Base-by-base conservation (phyloP, 2,113 vertebrate genomes). In the Platycercus adscitus region DNA sequence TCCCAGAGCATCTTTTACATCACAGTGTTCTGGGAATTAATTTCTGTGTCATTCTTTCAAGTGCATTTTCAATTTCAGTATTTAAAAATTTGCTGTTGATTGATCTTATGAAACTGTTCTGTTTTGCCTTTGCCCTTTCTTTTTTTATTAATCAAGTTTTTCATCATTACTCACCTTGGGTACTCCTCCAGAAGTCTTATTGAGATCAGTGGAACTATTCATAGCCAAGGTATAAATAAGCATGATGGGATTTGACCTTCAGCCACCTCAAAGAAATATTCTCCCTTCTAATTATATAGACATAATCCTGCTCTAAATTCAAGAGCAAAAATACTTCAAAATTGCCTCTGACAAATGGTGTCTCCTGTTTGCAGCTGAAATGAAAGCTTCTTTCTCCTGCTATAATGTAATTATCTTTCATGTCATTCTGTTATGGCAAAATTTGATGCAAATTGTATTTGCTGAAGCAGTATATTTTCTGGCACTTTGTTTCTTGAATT, bases 161-260 rank as follows among this genome's bases (percentile, higher is more conserved):
- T 78, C 35, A 72, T 88, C 58, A 65, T 87, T 84, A 61, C 39
- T 94, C 70, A 94, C 86, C 86, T 93, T 78, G 77, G 11, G 5
- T 89, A 53, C 35, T 75, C 52, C 65, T 79, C 58, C 39, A 66
- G 76, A 83, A 88, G 72, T 71, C 55, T 70, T 70, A 88, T 3
- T 47, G 64, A 93, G 76, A 90, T 94, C 90, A 78, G n/a, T 78
- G 44, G 47, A 93, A 86, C 86, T 94, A 91, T 86, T 94, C 76
- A 95, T 71, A 88, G 86, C 21, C 29, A 65, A 90, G 52, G 76
- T 86, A 94, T 91, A 90, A 95, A 83, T 75, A 93, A 86, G 56
- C 52, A 49, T 17, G 7, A 83, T 46, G 17, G 17, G 47, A 90
- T 94, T 47, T 88, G 82, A 86, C 88, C 39, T 94, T 90, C 76